Evolutionary conservation across 2,888 invertebrate species (phyloP).

Genomic region (Anagyrus pseudococci): DNA sequence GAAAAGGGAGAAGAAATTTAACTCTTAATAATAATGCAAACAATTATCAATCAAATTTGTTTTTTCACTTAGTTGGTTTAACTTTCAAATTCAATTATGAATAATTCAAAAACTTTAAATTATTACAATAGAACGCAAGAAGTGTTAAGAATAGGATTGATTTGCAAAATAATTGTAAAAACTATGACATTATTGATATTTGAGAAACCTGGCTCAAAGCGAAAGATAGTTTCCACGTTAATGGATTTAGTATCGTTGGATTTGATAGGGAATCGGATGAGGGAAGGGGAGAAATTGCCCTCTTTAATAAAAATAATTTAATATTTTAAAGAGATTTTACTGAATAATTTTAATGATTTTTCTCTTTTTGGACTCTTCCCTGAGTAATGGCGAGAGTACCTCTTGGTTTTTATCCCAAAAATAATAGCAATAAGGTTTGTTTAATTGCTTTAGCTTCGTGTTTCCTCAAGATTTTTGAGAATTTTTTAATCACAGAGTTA

Average conservation of each 20-base stretch:
- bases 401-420: slow-evolving; percentile 16
- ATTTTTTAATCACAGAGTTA: neutral
- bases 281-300: slow-evolving; percentile 14
- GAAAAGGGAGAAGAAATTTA: neutral
- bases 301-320: slow-evolving; percentile 7
- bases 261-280: slow-evolving; percentile 12
- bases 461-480: neutral
- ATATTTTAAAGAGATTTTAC: slow-evolving; percentile 6
- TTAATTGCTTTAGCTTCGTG: neutral
- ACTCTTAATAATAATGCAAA: neutral
- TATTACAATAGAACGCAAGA: slow-evolving; percentile 12
- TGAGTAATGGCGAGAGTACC: neutral
- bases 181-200: slow-evolving; percentile 10
- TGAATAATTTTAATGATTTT: too few relatives aligned
- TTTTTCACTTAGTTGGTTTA: too few relatives aligned
- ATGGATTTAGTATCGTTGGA: slow-evolving; percentile 18
- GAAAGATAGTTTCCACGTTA: slow-evolving; percentile 11
- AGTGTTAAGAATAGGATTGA: slow-evolving; percentile 5
- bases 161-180: neutral
- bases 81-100: neutral
- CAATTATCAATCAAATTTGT: neutral
- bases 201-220: slow-evolving; percentile 7
- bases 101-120: neutral
- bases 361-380: neutral
- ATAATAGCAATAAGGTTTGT: neutral